Evolutionary conservation across 2,888 invertebrate genomes (phyloP), one percentile per base, ranked within the genome.

Genomic region (Caenorhabditis drosophilae): DNA sequence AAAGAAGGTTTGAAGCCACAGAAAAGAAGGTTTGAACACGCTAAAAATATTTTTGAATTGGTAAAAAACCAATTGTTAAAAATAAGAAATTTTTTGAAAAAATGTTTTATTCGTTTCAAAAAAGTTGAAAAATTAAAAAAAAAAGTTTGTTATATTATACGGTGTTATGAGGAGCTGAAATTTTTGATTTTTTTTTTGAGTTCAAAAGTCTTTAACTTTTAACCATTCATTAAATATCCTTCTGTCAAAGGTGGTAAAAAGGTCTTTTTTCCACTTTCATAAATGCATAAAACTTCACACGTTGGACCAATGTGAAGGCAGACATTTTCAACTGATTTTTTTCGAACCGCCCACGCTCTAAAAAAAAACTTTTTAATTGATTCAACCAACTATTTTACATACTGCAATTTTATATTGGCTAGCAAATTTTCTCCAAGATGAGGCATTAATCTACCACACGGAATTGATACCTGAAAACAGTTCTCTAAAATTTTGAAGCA

Each of bases 331-430:
- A 58, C 23, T 0, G 54, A n/a, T 46, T 47, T 54, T n/a, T 51
- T 38, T 42, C 47, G 54, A 2, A 50, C n/a, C 0, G 47, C 64
- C 64, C 64, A 64, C 4, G 58, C 50, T 34, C 26, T 26, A 40
- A 54, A 34, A 34, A 49, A 46, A 20, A 62, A 36, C n/a, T n/a
- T n/a, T 15, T 40, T n/a, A 40, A 20, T 20, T 20, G 20, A 25
- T 11, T 6, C 22, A 20, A 16, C 16, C 11, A n/a, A 22, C 7
- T 4, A 20, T 3, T 20, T 40, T 40, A n/a, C 9, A 7, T 6
- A 36, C 16, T n/a, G 9, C 38, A 36, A 4, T 36, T n/a, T 31
- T 31, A 9, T 31, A 9, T 31, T 9, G 9, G 6, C 12, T 7
- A 31, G 31, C 31, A 31, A 31, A 31, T 31, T 12, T 9, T 31